A percentile compares a stretch with the other conserved stretches of the same genome.
These are phyloP conservation scores for Arrhopalites spinosus DNA, from an alignment of 2,888 invertebrate genomes.

Conservation along the genomic window DNA sequence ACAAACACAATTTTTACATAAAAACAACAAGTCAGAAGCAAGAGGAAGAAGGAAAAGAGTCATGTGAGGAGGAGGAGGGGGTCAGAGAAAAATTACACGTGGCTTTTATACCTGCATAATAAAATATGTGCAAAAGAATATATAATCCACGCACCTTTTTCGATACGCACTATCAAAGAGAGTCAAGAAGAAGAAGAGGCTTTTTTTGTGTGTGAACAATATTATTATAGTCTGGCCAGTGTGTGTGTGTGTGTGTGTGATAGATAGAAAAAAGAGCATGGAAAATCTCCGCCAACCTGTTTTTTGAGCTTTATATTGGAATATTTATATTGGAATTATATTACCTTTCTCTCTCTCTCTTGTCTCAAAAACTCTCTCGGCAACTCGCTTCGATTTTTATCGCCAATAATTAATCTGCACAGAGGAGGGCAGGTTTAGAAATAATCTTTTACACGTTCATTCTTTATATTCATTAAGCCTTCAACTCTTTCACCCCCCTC, in stretches of 20 bases:
- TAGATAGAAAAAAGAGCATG: neutral
- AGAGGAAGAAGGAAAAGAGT: too few species aligned
- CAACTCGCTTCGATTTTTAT: constrained; percentile 12
- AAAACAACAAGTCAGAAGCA: too few species aligned
- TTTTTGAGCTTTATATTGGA: neutral
- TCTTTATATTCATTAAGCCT: neutral
- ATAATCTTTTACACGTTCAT: too few species aligned
- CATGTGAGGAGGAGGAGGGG: neutral
- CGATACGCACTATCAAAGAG: too few species aligned
- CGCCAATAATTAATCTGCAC: constrained; percentile 3
- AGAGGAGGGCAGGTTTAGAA: neutral
- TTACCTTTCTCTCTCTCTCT: neutral
- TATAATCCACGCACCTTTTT: neutral
- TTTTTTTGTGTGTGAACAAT: neutral
- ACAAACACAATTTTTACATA: too few species aligned
- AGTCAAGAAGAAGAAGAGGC: too few species aligned
- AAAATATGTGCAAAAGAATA: constrained; percentile 1
- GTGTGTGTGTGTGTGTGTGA: too few species aligned
- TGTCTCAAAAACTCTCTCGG: neutral
- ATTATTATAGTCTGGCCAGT: too few species aligned
- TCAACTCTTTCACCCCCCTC: too few species aligned
- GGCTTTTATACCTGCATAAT: constrained; percentile 20
- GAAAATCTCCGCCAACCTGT: constrained; percentile 7
- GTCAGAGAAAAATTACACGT: constrained; percentile 15
- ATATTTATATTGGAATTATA: neutral